Conservation (phyloP, 2,113 vertebrate genomes). For the Phylloscopus whistleri region DNA sequence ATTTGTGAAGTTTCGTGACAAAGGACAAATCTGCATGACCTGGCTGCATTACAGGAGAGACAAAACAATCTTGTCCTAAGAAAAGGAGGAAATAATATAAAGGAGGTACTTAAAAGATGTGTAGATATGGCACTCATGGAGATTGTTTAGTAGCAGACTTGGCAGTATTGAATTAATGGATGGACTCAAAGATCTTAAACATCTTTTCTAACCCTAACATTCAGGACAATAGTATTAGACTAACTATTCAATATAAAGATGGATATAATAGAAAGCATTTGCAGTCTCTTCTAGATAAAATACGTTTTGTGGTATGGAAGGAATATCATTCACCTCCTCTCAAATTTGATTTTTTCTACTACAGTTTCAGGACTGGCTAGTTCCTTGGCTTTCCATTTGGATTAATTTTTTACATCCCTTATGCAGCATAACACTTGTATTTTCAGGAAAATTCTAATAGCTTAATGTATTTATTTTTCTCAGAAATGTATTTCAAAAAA, state of each 20-base stretch:
- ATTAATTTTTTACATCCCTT: not conserved
- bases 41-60: not conserved
- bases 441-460: not conserved
- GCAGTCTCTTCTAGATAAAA: not conserved
- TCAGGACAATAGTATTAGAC: not conserved
- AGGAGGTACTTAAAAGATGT: not conserved
- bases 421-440: not conserved
- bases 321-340: not conserved
- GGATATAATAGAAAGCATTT: not conserved
- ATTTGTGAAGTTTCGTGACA: not conserved
- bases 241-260: not conserved
- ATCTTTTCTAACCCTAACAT: not conserved
- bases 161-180: not conserved
- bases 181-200: not conserved
- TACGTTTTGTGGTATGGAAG: not conserved
- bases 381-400: not conserved
- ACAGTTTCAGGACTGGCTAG: not conserved
- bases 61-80: not conserved
- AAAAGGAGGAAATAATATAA: not conserved
- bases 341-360: not conserved
- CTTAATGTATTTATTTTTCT: not conserved
- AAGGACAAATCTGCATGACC: not conserved
- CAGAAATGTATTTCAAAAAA: not conserved
- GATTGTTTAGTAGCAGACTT: not conserved
- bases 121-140: not conserved